Conservation (phyloP, 2,113 vertebrate species). For the Heliornis fulica region DNA sequence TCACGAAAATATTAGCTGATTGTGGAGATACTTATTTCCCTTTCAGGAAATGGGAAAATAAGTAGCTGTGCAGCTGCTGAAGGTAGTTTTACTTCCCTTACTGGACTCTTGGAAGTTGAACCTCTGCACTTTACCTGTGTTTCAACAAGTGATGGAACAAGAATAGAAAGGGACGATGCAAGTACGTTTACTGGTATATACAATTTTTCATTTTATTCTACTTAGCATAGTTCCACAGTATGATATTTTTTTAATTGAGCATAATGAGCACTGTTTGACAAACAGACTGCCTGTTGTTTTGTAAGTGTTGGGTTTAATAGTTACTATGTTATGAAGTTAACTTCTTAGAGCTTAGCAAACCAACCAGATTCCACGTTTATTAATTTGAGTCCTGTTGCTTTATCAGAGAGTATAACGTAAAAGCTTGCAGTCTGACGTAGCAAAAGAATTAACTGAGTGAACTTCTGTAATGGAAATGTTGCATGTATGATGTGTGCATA, state of each 20-base stretch:
- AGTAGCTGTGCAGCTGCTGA: slow-evolving; percentile 93
- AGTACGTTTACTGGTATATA: slow-evolving; percentile 99
- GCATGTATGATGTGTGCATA: not conserved
- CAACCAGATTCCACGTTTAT: not conserved
- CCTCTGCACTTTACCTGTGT: slow-evolving; percentile 98
- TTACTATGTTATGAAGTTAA: not conserved
- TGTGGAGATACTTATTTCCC: not conserved
- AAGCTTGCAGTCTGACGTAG: not conserved
- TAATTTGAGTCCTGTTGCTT: not conserved
- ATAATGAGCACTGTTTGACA: not conserved
- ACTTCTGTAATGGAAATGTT: not conserved
- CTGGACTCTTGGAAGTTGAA: slow-evolving; percentile 96
- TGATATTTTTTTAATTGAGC: not conserved
- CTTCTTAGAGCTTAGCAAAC: not conserved
- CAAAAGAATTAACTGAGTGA: not conserved
- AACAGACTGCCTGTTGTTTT: not conserved
- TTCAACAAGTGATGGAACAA: slow-evolving; percentile 97
- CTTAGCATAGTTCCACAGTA: not conserved
- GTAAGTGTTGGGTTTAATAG: not conserved
- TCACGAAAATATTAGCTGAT: not conserved
- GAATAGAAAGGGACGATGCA: slow-evolving; percentile 98
- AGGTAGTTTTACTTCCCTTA: slow-evolving; percentile 97
- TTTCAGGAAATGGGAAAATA: slow-evolving; percentile 92
- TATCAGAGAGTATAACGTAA: fast-evolving
- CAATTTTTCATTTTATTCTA: slow-evolving; percentile 66